Evolutionary conservation across 2,888 invertebrate species (phyloP).

Genomic region (Acleris cristana): DNA sequence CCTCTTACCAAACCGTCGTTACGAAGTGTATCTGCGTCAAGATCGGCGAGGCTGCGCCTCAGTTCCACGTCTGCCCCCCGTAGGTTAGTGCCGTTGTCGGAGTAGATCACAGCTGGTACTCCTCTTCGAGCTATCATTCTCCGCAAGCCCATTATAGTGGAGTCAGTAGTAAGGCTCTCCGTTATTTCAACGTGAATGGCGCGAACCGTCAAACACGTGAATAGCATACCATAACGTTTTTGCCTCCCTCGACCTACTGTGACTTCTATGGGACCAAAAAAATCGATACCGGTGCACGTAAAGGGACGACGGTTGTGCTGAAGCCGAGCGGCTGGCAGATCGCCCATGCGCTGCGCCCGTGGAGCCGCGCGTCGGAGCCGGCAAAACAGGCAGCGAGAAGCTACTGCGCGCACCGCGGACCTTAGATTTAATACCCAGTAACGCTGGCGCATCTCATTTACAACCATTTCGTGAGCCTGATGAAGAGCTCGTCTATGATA

Average conservation of each 20-base stretch:
- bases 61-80: constrained; percentile 26
- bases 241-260: constrained; percentile 13
- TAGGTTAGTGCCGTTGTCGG: constrained; percentile 32
- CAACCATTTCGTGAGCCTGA: too few relatives aligned
- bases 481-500: too few relatives aligned
- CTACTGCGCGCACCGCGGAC: too few relatives aligned
- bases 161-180: constrained; percentile 14
- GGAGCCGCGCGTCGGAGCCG: too few relatives aligned
- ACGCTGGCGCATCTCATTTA: too few relatives aligned
- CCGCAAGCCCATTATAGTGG: constrained; percentile 26
- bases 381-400: too few relatives aligned
- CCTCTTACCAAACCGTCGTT: constrained; percentile 24
- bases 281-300: constrained; percentile 9
- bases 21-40: not conserved
- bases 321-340: not conserved
- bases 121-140: constrained; percentile 29
- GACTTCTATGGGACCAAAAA: constrained; percentile 17
- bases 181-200: constrained; percentile 3
- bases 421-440: too few relatives aligned
- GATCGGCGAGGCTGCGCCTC: constrained; percentile 1
- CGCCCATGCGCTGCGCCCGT: too few relatives aligned
- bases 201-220: constrained; percentile 15
- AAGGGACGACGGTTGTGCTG: constrained; percentile 11
- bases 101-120: constrained; percentile 11
- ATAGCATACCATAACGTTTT: constrained; percentile 18